These are phyloP conservation scores for Suricata suricatta DNA, from an alignment of 2,113 vertebrate genomes.

Conservation along the genomic window DNA sequence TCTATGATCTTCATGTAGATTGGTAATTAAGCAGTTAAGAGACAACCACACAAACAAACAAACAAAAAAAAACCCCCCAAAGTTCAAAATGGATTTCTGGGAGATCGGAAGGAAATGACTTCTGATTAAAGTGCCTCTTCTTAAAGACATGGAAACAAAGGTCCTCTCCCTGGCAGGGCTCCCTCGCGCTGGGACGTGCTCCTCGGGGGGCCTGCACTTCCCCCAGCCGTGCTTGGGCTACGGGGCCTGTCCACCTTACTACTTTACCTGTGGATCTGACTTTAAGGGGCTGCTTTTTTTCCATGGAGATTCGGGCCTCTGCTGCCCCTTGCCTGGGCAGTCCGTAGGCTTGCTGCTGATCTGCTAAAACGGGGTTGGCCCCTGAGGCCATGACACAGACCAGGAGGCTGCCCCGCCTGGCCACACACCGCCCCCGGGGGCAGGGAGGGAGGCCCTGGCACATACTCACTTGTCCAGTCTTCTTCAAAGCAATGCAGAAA, in stretches of 20 bases:
- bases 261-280: not conserved
- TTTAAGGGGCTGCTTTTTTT: not conserved
- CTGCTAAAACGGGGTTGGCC: not conserved
- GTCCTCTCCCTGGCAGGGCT: not conserved
- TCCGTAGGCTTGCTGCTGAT: not conserved
- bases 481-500: constrained; percentile 97
- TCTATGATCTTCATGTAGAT: not conserved
- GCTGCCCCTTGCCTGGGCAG: not conserved
- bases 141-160: not conserved
- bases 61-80: not conserved
- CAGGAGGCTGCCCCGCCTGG: not conserved
- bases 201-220: not conserved
- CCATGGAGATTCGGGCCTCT: not conserved
- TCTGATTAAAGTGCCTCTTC: constrained; percentile 8
- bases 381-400: not conserved
- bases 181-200: rapidly evolving
- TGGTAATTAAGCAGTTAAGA: not conserved
- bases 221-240: not conserved
- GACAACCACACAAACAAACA: not conserved
- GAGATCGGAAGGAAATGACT: not conserved
- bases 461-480: constrained; percentile 96
- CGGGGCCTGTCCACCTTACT: not conserved
- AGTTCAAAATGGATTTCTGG: not conserved
- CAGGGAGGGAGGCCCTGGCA: not conserved
- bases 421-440: too few species aligned